phyloP scores from a whole-genome alignment of 2,888 invertebrate species.

The Barypeithes pellucidus region DNA sequence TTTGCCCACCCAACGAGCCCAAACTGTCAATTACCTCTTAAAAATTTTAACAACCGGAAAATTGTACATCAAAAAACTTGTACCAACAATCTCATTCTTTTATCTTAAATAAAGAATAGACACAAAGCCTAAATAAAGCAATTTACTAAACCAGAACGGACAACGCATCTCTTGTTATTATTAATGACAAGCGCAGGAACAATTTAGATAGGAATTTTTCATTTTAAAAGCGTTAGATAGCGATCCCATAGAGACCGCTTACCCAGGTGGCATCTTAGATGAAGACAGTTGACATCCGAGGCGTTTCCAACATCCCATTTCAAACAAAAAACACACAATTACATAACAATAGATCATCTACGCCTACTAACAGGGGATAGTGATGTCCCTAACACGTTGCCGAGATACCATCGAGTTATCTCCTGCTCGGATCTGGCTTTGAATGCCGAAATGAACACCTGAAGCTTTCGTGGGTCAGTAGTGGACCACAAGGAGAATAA shows the following conservation, averaged over 20 bases:
- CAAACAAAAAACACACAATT: conserved; percentile 71
- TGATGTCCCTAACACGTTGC: conserved; percentile 69
- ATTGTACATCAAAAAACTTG: conserved; percentile 53
- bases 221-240: conserved; percentile 58
- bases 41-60: conserved; percentile 50
- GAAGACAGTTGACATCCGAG: conserved; percentile 70
- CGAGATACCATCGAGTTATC: conserved; percentile 61
- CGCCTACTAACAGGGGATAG: conserved; percentile 71
- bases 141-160: conserved; percentile 39
- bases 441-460: conserved; percentile 64
- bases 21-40: conserved; percentile 49
- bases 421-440: conserved; percentile 58
- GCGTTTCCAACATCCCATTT: conserved; percentile 69
- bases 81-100: conserved; percentile 55
- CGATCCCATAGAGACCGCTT: conserved; percentile 58
- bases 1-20: conserved; percentile 48
- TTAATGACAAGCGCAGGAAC: conserved; percentile 53
- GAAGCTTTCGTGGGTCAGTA: conserved; percentile 53
- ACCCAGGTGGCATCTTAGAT: conserved; percentile 68
- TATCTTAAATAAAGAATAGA: conserved; percentile 49
- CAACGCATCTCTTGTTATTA: conserved; percentile 49
- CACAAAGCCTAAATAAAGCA: conserved; percentile 36
- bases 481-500: conserved; percentile 16
- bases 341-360: conserved; percentile 70
- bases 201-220: conserved; percentile 60